phyloP scores from a whole-genome alignment of 2,113 vertebrate species.

The Scolopax mira region DNA sequence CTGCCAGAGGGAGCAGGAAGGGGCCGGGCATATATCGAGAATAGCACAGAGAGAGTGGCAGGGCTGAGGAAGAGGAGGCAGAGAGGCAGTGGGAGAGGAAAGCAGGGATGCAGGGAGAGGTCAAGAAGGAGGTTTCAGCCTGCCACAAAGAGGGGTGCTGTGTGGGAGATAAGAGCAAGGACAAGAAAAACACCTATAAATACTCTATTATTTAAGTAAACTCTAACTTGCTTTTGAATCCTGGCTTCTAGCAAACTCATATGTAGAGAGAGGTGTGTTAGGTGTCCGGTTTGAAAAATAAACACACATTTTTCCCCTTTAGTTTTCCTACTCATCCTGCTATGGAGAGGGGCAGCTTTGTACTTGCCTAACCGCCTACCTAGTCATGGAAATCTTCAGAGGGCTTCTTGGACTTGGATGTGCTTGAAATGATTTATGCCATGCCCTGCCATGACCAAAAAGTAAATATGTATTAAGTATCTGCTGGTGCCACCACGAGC shows the following conservation, averaged over 20 bases:
- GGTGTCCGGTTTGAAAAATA: background rate
- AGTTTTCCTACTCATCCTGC: background rate
- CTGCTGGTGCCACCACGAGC: background rate
- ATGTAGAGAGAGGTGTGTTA: background rate
- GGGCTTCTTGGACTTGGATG: background rate
- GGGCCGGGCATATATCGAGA: background rate
- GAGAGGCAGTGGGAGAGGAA: background rate
- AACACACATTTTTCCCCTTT: background rate
- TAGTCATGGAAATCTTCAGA: background rate
- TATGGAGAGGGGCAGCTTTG: background rate
- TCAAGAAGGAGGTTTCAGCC: background rate
- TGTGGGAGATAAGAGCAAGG: background rate
- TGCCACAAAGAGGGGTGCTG: background rate
- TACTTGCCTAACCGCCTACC: background rate
- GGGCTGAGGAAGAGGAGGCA: background rate
- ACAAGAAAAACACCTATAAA: background rate
- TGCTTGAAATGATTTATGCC: background rate
- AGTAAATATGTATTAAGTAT: background rate
- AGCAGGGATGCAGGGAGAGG: background rate
- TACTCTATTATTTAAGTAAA: background rate
- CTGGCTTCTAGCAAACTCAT: background rate
- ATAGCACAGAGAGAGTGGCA: background rate
- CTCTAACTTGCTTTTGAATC: background rate
- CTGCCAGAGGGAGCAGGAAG: slow-evolving; percentile 28
- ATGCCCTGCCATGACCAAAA: background rate